Conservation (phyloP, 2,113 vertebrate genomes). For the Pitta sordida region DNA sequence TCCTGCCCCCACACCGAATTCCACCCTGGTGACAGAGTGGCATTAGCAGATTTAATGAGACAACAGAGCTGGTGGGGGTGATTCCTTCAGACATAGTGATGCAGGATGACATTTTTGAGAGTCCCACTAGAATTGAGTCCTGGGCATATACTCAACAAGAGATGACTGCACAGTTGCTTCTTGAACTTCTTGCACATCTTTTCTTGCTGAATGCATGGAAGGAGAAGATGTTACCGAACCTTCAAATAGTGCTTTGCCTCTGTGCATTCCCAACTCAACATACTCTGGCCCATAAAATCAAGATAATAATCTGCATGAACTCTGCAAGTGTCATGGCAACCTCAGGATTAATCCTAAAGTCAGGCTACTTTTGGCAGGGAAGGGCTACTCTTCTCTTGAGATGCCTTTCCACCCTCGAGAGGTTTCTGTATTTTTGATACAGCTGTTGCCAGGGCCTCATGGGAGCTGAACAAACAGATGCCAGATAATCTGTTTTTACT, state of each 20-base stretch:
- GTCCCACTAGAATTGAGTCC: not conserved
- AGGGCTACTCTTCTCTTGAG: not conserved
- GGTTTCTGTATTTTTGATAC: constrained; percentile 31
- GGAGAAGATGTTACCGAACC: not conserved
- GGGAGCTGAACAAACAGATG: not conserved
- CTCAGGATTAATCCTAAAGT: not conserved
- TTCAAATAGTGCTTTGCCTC: not conserved
- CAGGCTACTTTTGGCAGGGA: not conserved
- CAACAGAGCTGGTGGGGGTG: not conserved
- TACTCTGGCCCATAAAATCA: not conserved
- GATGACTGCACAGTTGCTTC: not conserved
- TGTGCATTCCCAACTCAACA: rapidly evolving
- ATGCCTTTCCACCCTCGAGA: constrained; percentile 5
- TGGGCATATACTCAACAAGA: not conserved
- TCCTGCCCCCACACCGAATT: not conserved
- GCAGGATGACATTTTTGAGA: not conserved
- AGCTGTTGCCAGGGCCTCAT: not conserved
- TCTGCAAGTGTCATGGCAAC: not conserved
- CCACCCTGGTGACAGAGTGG: not conserved
- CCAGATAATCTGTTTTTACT: not conserved
- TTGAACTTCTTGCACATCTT: not conserved
- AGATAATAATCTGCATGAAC: not conserved
- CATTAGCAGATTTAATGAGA: not conserved
- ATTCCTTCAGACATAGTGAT: not conserved
- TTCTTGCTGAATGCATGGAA: not conserved